A percentile compares a stretch with the other conserved stretches of the same genome.
Evolutionary conservation across 2,888 invertebrate genomes (phyloP).

Genomic region (Drosophila aldrichi): DNA sequence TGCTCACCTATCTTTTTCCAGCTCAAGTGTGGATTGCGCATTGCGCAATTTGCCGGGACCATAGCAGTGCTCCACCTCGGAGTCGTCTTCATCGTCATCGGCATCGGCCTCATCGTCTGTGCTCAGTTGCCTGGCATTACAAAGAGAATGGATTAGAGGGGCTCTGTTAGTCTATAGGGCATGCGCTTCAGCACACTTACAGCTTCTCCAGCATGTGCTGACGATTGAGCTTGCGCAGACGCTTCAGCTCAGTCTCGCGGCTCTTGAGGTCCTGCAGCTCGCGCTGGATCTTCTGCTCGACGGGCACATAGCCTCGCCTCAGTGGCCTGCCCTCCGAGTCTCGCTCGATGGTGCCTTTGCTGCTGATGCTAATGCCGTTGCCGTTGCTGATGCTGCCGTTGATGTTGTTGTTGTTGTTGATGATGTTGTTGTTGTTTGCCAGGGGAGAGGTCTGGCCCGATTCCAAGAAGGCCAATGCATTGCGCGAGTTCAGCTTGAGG

Average conservation of each 20-base stretch:
- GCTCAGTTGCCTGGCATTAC: slow-evolving; percentile 75
- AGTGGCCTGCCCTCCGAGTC: slow-evolving; percentile 88
- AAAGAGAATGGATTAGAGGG: not conserved
- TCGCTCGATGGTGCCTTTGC: slow-evolving; percentile 84
- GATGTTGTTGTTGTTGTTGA: slow-evolving; percentile 6
- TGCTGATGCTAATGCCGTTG: slow-evolving; percentile 2
- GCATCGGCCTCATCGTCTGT: slow-evolving; percentile 87
- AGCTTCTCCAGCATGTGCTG: slow-evolving; percentile 88
- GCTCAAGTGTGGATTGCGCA: slow-evolving; percentile 89
- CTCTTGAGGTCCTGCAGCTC: slow-evolving; percentile 94
- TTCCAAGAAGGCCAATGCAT: slow-evolving; percentile 63
- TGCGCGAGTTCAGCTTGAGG: slow-evolving; percentile 65
- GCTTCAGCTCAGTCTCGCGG: slow-evolving; percentile 92
- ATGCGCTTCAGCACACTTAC: slow-evolving; percentile 68
- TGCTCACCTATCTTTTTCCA: slow-evolving; percentile 86
- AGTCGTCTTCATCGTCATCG: slow-evolving; percentile 87
- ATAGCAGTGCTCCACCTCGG: slow-evolving; percentile 88
- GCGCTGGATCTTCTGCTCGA: slow-evolving; percentile 94
- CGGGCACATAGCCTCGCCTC: slow-evolving; percentile 92
- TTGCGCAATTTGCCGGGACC: slow-evolving; percentile 88
- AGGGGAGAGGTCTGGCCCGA: slow-evolving; percentile 29
- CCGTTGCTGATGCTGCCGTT: slow-evolving; percentile 44
- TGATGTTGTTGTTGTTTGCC: slow-evolving; percentile 19
- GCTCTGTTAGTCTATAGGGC: not conserved
- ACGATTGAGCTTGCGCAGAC: slow-evolving; percentile 87